Conservation (phyloP, 1,140 invertebrate genomes). For the Drosophila guanche region DNA sequence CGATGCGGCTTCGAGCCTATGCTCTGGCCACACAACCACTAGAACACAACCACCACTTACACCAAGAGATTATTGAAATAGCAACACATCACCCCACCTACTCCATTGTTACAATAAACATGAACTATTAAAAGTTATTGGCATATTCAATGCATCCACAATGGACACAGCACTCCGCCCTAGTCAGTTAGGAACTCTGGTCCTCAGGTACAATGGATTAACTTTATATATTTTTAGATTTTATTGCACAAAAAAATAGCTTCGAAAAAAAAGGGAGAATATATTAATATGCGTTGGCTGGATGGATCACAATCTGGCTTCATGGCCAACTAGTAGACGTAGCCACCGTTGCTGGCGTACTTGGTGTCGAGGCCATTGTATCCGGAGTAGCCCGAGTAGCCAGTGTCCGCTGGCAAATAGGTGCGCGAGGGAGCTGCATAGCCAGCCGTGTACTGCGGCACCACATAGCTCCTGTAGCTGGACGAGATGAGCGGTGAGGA, state of each 20-base stretch:
- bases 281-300: slow-evolving; percentile 14
- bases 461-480: slow-evolving; percentile 56
- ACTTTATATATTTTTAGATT: too few species aligned
- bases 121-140: slow-evolving; percentile 17
- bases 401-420: slow-evolving; percentile 50
- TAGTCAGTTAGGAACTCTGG: too few species aligned
- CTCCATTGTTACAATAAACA: slow-evolving; percentile 55
- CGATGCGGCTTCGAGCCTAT: too few species aligned
- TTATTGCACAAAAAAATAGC: slow-evolving; percentile 22
- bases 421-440: slow-evolving; percentile 55
- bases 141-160: too few species aligned
- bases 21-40: not conserved
- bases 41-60: slow-evolving; percentile 6
- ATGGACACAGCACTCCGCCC: too few species aligned
- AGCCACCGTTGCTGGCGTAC: slow-evolving; percentile 73
- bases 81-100: not conserved
- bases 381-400: slow-evolving; percentile 34
- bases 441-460: slow-evolving; percentile 47
- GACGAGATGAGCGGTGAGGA: slow-evolving; percentile 29
- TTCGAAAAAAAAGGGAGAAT: slow-evolving; percentile 23
- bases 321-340: slow-evolving; percentile 59
- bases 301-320: slow-evolving; percentile 9
- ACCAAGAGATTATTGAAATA: not conserved
- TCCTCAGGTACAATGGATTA: too few species aligned
- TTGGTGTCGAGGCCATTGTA: slow-evolving; percentile 67